Evolutionary conservation across 2,888 invertebrate genomes (phyloP), one percentile per base, ranked within the genome.

Genomic region (Drosophila hawaiiensis): DNA sequence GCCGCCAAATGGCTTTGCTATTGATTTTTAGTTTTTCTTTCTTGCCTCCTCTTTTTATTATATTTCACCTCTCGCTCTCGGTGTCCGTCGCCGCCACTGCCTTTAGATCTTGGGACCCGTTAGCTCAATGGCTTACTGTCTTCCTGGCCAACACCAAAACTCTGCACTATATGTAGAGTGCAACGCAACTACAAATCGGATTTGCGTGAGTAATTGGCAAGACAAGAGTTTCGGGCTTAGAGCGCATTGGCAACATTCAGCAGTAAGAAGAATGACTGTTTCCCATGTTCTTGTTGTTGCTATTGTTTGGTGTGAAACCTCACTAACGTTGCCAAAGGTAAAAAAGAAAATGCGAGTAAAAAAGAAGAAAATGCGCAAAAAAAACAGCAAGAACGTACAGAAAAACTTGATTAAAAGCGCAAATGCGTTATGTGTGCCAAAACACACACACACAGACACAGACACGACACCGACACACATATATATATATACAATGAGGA

Each of bases 131-230:
- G 77, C 73, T 69, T 65, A 80, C 50, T 50, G 68, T 65, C 71
- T 68, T 53, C 60, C 60, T 82, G 68, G 41, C 58, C 64, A 47
- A 59, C 29, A 55, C 41, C 29, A 59, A 55, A 28, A 41, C 22
- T 41, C 41, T 41, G 31, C 41, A 69, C 68, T 53, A 73, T 68
- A 58, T 25, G 53, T 25, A 67, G 75, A 73, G 61, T 73, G 67
- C 76, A 74, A 56, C 56, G 52, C 72, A 64, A 80, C 78, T 78
- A 86, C 87, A 90, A 90, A 90, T 90, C 91, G 89, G 90, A 91
- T 91, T 90, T 90, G 83, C 72, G 85, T 88, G 89, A 90, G 87
- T 89, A 90, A 90, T 91, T 90, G 91, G 91, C 82, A 90, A 85
- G 89, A 74, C 82, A 82, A 82, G 77, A 74, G 76, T 78, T 82